Evolutionary conservation across 2,113 vertebrate species (phyloP).

Genomic region (Rhodinocichla rosea): DNA sequence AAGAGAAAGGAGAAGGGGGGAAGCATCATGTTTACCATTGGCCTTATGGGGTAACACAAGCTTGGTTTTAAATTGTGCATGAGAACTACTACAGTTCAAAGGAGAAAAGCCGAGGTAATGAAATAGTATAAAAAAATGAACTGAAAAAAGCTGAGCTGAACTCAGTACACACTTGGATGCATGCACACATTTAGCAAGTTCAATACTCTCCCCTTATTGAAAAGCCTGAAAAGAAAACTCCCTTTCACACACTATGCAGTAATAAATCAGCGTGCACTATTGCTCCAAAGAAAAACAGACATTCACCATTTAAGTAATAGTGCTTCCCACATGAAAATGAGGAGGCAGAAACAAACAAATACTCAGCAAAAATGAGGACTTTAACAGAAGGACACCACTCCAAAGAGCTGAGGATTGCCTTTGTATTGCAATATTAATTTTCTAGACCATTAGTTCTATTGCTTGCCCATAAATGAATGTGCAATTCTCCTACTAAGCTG

Average conservation of each 20-base stretch:
- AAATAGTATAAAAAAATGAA: not conserved
- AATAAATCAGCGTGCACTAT: not conserved
- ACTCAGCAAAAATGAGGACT: not conserved
- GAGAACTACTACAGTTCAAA: not conserved
- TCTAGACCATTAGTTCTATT: not conserved
- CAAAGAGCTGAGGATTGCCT: not conserved
- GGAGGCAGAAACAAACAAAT: not conserved
- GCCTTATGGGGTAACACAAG: not conserved
- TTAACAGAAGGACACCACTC: not conserved
- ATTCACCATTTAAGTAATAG: not conserved
- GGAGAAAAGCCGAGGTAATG: not conserved
- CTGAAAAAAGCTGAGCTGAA: not conserved
- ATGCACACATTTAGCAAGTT: not conserved
- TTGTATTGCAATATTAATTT: not conserved
- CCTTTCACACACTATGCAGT: not conserved
- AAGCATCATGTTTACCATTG: not conserved
- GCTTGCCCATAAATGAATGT: not conserved
- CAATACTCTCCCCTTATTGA: not conserved
- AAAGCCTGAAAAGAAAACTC: slow-evolving; percentile 5
- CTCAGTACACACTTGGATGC: not conserved
- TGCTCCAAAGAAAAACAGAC: not conserved
- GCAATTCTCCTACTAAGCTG: not conserved
- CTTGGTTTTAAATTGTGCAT: not conserved
- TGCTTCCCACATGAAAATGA: not conserved
- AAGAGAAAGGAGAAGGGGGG: not conserved